phyloP scores from a whole-genome alignment of 2,113 vertebrate species.

The Anhinga rufa region DNA sequence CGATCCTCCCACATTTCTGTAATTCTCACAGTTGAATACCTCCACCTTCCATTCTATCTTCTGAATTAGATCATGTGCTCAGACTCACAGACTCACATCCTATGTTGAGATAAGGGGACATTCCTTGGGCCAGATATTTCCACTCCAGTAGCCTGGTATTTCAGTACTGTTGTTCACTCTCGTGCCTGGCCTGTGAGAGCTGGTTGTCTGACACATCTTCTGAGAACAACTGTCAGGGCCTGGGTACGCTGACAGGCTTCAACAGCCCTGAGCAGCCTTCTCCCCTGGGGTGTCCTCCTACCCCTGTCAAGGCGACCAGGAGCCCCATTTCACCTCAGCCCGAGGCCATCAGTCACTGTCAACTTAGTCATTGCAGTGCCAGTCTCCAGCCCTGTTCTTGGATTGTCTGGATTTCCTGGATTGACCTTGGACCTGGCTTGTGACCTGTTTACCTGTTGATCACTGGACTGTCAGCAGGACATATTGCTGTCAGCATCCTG shows the following conservation, averaged over 20 bases:
- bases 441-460: background rate
- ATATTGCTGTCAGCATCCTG: background rate
- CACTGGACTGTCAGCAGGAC: background rate
- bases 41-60: background rate
- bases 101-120: background rate
- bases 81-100: no score
- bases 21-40: background rate
- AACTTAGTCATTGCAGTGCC: background rate
- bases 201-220: background rate
- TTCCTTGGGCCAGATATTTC: background rate
- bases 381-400: background rate
- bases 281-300: background rate
- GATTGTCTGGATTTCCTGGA: background rate
- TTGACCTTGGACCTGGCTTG: no score
- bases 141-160: background rate
- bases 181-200: background rate
- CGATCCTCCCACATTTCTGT: background rate
- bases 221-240: background rate
- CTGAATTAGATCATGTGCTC: background rate
- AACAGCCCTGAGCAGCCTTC: background rate
- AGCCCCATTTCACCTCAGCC: background rate
- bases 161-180: background rate
- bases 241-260: background rate
- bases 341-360: background rate
- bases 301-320: background rate